These are phyloP conservation scores for Rapana venosa DNA, from an alignment of 2,888 invertebrate genomes.

Conservation along the genomic window DNA sequence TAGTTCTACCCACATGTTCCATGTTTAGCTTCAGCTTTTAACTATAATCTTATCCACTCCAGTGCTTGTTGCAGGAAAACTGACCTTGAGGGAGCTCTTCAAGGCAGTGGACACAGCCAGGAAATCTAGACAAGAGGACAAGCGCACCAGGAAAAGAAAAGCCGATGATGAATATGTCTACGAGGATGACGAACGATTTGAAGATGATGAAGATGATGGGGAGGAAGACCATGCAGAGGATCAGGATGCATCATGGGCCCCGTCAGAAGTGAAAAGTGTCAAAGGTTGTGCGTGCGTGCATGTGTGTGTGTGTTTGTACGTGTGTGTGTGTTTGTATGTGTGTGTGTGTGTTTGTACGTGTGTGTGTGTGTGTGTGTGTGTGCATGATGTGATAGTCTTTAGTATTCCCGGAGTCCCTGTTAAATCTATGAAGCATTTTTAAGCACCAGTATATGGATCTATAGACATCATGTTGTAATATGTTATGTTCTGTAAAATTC, in stretches of 20 bases:
- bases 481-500: too few species aligned
- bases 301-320: not conserved
- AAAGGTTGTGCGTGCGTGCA: not conserved
- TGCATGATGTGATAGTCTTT: not conserved
- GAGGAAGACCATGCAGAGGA: not conserved
- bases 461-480: too few species aligned
- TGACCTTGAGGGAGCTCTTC: constrained; percentile 17
- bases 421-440: too few species aligned
- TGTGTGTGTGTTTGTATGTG: not conserved
- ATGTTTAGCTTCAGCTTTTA: not conserved
- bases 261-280: too few species aligned
- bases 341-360: not conserved
- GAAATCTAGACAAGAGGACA: not conserved
- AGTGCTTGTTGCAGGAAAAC: not conserved
- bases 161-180: constrained; percentile 6
- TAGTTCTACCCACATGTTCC: not conserved
- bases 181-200: not conserved
- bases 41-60: too few species aligned
- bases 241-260: too few species aligned
- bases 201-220: not conserved
- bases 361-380: not conserved
- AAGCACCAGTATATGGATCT: too few species aligned
- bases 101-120: not conserved
- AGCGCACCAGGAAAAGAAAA: not conserved
- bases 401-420: too few species aligned